phyloP scores from a whole-genome alignment of 2,797 vertebrate species.

The Poeciliopsis turneri region DNA sequence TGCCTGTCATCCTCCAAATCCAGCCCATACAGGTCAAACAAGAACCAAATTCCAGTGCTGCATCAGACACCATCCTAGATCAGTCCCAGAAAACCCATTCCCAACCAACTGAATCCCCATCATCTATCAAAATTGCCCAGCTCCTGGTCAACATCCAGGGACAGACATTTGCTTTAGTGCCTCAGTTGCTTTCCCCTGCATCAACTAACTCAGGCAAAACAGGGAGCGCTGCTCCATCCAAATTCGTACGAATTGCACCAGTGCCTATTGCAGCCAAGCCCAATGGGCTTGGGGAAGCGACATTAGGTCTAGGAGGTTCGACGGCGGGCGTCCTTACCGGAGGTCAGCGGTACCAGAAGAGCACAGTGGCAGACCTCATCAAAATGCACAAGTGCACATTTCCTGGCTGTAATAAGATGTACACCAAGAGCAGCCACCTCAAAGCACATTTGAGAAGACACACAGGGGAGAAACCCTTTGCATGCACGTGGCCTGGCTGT shows the following conservation, averaged over 20 bases:
- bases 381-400: constrained; percentile 99
- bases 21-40: constrained; percentile 93
- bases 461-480: constrained; percentile 98
- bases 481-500: constrained; percentile 97
- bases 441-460: constrained; percentile 97
- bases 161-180: constrained; percentile 96
- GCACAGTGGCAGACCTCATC: constrained; percentile 92
- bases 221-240: constrained; percentile 83
- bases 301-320: constrained; percentile 68
- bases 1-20: constrained; percentile 92
- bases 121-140: constrained; percentile 94
- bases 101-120: constrained; percentile 56
- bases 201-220: constrained; percentile 55
- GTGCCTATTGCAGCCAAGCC: constrained; percentile 98
- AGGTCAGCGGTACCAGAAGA: constrained; percentile 94
- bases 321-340: constrained; percentile 84
- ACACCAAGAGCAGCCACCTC: constrained; percentile 98
- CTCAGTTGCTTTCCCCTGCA: constrained; percentile 88
- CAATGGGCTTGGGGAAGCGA: constrained; percentile 84
- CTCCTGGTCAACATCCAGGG: constrained; percentile 98
- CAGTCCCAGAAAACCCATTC: constrained; percentile 53
- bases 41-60: constrained; percentile 76
- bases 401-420: constrained; percentile 98
- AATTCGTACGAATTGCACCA: constrained; percentile 95
- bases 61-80: constrained; percentile 55